Evolutionary conservation across 2,797 vertebrate genomes (phyloP).

Genomic region (Heliangelus exortis): DNA sequence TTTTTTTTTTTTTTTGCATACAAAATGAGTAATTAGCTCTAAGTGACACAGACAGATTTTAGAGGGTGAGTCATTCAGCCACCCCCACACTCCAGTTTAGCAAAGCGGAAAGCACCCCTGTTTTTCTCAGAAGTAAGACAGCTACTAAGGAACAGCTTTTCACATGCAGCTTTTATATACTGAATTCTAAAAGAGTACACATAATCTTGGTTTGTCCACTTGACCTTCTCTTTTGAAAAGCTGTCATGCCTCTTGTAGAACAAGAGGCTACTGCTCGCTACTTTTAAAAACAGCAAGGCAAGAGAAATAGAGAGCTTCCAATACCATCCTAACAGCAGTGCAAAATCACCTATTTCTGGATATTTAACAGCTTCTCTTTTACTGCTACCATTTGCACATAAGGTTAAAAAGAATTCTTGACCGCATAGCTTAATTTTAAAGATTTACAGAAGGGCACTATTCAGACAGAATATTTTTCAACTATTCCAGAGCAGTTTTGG

Average conservation of each 20-base stretch:
- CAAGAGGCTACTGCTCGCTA: background rate
- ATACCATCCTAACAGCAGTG: no score
- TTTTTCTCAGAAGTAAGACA: background rate
- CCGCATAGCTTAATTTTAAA: conserved; percentile 27
- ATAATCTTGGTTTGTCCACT: background rate
- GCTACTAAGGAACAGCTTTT: background rate
- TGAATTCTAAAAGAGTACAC: background rate
- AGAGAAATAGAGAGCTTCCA: background rate
- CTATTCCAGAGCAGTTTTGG: conserved; percentile 28
- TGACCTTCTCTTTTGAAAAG: background rate
- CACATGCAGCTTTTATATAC: background rate
- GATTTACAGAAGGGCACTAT: conserved; percentile 42
- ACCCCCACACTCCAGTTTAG: background rate
- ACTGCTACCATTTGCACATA: background rate
- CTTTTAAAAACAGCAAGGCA: background rate
- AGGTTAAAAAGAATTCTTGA: conserved; percentile 25
- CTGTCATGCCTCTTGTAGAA: background rate
- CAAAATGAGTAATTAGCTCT: background rate
- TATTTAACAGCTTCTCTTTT: background rate
- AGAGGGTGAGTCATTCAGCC: accelerated
- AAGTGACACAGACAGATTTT: background rate
- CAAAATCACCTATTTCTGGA: background rate
- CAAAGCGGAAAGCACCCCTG: background rate
- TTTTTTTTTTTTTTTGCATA: background rate
- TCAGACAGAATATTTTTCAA: conserved; percentile 45